phyloP scores from a whole-genome alignment of 1,140 invertebrate species.

The Anastrepha ludens region DNA sequence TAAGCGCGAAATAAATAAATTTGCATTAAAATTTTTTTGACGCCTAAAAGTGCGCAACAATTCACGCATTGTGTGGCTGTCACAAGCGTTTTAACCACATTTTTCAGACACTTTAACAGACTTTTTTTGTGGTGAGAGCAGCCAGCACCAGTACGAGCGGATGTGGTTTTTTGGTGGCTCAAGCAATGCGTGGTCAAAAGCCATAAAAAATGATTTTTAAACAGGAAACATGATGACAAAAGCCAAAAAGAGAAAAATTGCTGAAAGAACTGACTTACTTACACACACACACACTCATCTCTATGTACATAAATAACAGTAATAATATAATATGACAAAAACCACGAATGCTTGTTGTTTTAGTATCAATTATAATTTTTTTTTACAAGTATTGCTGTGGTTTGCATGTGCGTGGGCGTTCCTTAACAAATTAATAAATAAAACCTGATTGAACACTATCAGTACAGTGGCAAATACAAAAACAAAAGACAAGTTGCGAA shows the following conservation, averaged over 20 bases:
- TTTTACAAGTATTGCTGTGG: not conserved
- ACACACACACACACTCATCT: not conserved
- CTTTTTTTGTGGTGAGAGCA: not conserved
- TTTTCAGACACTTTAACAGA: constrained; percentile 35
- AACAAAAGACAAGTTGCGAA: not conserved
- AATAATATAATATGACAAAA: constrained; percentile 12
- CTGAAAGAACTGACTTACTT: not conserved
- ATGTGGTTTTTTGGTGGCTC: constrained; percentile 23
- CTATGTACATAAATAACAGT: not conserved
- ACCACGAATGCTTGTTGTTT: not conserved
- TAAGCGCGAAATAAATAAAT: constrained; percentile 33
- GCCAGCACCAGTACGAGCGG: not conserved
- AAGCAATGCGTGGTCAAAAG: not conserved
- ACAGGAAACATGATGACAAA: not conserved
- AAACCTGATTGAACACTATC: constrained; percentile 50
- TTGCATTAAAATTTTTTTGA: not conserved
- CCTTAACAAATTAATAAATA: constrained; percentile 46
- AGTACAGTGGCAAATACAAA: not conserved
- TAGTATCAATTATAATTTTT: not conserved
- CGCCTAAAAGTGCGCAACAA: constrained; percentile 50
- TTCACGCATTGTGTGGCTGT: not conserved
- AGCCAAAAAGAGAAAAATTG: not conserved
- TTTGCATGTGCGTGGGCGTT: not conserved
- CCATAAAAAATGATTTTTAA: constrained; percentile 46
- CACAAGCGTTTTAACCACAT: constrained; percentile 39